Percentiles rank a stretch among this genome's conserved stretches.
These are phyloP conservation scores for Rhodinocichla rosea DNA, from an alignment of 2,113 vertebrate species.

Conservation along the genomic window DNA sequence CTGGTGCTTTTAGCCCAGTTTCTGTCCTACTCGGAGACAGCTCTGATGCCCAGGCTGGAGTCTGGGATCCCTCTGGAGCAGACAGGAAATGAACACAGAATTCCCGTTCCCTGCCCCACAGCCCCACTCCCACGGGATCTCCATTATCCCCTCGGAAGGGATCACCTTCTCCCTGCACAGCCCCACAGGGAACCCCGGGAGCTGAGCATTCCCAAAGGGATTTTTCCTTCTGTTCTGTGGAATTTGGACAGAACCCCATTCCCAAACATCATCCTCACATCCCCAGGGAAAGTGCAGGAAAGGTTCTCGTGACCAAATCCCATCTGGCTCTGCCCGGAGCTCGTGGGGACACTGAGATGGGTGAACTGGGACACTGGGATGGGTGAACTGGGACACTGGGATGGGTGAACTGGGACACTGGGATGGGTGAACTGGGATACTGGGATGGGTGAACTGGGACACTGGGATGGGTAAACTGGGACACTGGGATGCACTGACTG, in stretches of 20 bases:
- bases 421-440: neutral
- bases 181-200: rapidly evolving
- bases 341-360: neutral
- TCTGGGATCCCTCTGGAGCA: neutral
- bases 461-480: neutral
- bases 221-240: rapidly evolving
- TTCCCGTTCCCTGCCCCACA: rapidly evolving
- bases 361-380: neutral
- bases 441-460: neutral
- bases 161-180: rapidly evolving
- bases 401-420: neutral
- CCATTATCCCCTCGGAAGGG: rapidly evolving
- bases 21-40: too few species aligned
- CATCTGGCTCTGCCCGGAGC: neutral
- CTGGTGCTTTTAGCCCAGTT: neutral
- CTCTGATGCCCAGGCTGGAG: neutral
- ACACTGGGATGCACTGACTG: neutral
- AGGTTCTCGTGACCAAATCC: neutral
- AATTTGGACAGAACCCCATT: rapidly evolving
- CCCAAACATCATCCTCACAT: neutral
- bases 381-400: neutral
- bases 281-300: neutral
- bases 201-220: rapidly evolving
- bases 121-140: neutral
- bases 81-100: neutral